Conservation (phyloP, 2,888 invertebrate species). For the Congeria kusceri region DNA sequence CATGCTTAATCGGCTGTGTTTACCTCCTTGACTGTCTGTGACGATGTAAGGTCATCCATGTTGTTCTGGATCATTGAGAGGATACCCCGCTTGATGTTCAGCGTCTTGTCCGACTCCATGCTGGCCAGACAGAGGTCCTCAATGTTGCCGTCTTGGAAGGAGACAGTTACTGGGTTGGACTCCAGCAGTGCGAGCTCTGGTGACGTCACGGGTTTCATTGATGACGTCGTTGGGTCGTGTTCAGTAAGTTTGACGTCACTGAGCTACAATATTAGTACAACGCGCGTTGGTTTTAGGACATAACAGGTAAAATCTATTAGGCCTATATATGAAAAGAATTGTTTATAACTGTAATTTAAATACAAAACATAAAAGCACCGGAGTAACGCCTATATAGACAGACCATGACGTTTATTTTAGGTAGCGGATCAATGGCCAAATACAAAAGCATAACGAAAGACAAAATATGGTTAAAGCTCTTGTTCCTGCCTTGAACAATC, state of each 20-base stretch:
- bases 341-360: no score
- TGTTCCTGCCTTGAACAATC: no score
- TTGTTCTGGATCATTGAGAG: conserved; percentile 59
- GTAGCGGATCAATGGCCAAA: no score
- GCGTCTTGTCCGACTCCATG: conserved; percentile 27
- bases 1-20: no score
- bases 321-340: no score
- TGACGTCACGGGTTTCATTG: conserved; percentile 35
- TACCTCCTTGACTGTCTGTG: conserved; percentile 55
- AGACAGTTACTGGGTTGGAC: conserved; percentile 49
- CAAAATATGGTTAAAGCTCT: no score
- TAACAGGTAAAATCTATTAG: no score
- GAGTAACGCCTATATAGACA: no score
- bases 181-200: conserved; percentile 37
- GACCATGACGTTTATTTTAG: no score
- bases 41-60: conserved; percentile 56
- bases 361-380: no score
- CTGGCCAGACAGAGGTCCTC: conserved; percentile 50
- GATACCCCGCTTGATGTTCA: conserved; percentile 63
- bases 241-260: conserved; percentile 52
- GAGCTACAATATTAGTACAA: conserved; percentile 30
- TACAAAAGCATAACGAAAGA: no score
- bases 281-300: no score
- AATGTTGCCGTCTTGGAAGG: conserved; percentile 59
- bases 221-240: conserved; percentile 55